phyloP scores from a whole-genome alignment of 92 coral and sea anemone genomes.

The Actinostola sp. region DNA sequence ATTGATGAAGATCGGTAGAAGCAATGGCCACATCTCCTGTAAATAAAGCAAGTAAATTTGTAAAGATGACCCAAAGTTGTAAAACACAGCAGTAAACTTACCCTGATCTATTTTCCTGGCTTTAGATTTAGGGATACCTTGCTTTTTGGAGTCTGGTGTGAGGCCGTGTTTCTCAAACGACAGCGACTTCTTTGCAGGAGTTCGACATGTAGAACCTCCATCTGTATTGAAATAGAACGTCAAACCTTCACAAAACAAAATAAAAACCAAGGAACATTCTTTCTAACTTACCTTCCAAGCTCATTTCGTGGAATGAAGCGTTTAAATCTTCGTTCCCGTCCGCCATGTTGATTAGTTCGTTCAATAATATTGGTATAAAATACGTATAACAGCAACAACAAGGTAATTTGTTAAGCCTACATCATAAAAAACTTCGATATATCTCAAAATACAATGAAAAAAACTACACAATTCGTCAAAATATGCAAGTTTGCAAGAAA shows the following conservation, averaged over 20 bases:
- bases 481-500: no score
- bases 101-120: background rate
- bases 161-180: slow-evolving; percentile 21
- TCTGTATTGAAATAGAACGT: no score
- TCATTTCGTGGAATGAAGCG: slow-evolving; percentile 15
- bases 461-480: no score
- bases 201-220: background rate
- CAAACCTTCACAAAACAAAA: background rate
- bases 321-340: slow-evolving; percentile 15
- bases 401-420: no score
- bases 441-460: no score
- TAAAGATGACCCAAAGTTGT: no score
- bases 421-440: no score
- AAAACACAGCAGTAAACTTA: background rate
- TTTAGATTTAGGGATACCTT: slow-evolving; percentile 20
- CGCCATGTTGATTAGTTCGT: slow-evolving; percentile 5
- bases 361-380: no score
- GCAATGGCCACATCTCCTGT: no score
- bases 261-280: background rate
- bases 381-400: no score
- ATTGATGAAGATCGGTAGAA: background rate
- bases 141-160: slow-evolving; percentile 19
- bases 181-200: slow-evolving; percentile 11
- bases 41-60: no score
- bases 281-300: slow-evolving; percentile 30